Percentiles rank a stretch among this genome's conserved stretches.
Conservation (phyloP, 2,888 invertebrate species). For the Zhuqinia jingwanae region DNA sequence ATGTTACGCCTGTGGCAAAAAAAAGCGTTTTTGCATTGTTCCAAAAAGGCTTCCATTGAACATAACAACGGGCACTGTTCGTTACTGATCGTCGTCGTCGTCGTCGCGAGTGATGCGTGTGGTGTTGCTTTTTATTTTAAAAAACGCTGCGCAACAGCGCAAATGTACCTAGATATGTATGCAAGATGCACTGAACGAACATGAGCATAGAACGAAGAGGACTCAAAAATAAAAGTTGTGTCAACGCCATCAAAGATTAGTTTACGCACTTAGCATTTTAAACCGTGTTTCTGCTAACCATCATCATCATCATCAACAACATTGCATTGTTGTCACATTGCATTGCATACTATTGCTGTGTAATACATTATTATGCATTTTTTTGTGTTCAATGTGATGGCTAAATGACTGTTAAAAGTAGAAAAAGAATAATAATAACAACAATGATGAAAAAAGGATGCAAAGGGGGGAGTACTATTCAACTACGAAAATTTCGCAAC, state of each 20-base stretch:
- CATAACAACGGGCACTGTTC: conserved; percentile 5
- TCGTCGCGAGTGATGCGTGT: conserved; percentile 25
- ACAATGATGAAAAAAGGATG: conserved; percentile 51
- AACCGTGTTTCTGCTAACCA: conserved; percentile 46
- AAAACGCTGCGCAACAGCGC: not conserved
- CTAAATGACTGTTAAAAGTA: conserved; percentile 61
- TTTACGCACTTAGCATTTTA: conserved; percentile 54
- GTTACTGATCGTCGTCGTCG: conserved; percentile 7
- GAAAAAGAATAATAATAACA: conserved; percentile 25
- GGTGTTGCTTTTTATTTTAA: too few relatives aligned
- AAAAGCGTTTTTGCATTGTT: conserved; percentile 14
- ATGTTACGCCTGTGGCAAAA: conserved; percentile 15
- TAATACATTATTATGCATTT: too few relatives aligned
- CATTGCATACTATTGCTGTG: not conserved
- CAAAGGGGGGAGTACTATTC: conserved; percentile 49
- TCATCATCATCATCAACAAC: not conserved
- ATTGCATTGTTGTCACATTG: conserved; percentile 38
- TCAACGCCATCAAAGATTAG: conserved; percentile 35
- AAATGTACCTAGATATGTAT: too few relatives aligned
- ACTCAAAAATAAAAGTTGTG: conserved; percentile 24
- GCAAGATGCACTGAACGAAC: not conserved
- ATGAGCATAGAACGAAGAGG: conserved; percentile 11
- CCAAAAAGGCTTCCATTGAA: conserved; percentile 21
- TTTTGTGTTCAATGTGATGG: conserved; percentile 68
- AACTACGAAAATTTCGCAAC: conserved; percentile 74